Evolutionary conservation across 1,140 invertebrate species (phyloP), one percentile per base, ranked within the genome.

Genomic region (Drosophila leontia): DNA sequence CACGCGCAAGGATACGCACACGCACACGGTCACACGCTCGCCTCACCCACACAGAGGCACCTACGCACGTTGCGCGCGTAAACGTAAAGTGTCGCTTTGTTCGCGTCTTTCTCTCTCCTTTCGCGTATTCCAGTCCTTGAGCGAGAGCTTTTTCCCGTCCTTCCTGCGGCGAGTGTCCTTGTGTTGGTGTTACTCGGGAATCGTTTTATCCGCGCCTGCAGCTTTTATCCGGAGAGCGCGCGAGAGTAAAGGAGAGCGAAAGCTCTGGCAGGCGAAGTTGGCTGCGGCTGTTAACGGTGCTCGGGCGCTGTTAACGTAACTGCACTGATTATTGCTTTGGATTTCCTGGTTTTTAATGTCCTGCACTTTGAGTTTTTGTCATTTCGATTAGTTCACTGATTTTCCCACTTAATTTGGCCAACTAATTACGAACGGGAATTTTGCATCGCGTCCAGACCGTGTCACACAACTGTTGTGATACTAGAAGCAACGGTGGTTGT

Each of bases 121-220:
- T 72, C 44, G 65, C 76, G 85, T 90, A 90, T 90, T 90, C 85
- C 85, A 90, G 85, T 90, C 85, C 85, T 91, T 90, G 82, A 90
- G 68, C 44, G 42, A 39, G 23, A 84, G 81, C 84, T 91, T 88
- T 87, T 50, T 56, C 35, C 35, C 53, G 53, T 56, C 53, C 53
- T 56, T 56, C 53, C 53, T 56, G 13, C 53, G 53, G 23, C 64
- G 63, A n/a, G 65, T 80, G 85, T 91, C 85, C 85, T 90, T 90
- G 75, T 84, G 32, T 84, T 77, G 55, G 78, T 83, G 62, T 72
- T 74, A 60, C 71, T 69, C 80, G 88, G 78, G 71, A 85, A 82
- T 70, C 48, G 48, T 39, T 65, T 90, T 90, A 90, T 90, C 85
- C 85, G 85, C 75, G 75, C 82, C 47, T 82, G 41, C 61, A 78